Percentiles rank a stretch among this genome's conserved stretches.
Evolutionary conservation across 1,140 invertebrate species (phyloP).

Genomic region (Helicoverpa armigera): DNA sequence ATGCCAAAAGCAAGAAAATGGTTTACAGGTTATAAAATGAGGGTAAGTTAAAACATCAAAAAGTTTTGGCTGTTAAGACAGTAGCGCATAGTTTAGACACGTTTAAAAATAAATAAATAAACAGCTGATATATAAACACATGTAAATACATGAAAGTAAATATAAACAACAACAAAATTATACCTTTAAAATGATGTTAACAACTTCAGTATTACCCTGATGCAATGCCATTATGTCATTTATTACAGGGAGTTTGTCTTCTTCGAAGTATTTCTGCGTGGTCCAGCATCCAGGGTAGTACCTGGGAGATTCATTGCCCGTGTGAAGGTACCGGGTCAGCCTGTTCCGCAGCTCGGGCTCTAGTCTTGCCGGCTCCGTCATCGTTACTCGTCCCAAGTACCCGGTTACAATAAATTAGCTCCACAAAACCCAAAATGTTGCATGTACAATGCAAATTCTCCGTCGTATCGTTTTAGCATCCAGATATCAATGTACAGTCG

Average conservation of each 20-base stretch:
- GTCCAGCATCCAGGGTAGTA: constrained; percentile 88
- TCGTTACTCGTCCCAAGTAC: constrained; percentile 23
- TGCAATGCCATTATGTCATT: constrained; percentile 75
- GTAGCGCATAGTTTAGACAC: too few relatives aligned
- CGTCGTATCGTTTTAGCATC: constrained; percentile 42
- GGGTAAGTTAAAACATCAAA: too few relatives aligned
- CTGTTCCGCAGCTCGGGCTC: constrained; percentile 72
- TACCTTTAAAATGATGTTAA: constrained; percentile 86
- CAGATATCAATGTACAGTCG: constrained; percentile 39
- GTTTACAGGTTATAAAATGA: too few relatives aligned
- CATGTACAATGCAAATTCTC: constrained; percentile 38
- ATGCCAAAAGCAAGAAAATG: too few relatives aligned
- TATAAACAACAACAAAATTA: not conserved
- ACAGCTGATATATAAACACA: not conserved
- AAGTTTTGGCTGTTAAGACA: too few relatives aligned
- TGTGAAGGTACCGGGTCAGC: constrained; percentile 84
- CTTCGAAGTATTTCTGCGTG: constrained; percentile 85
- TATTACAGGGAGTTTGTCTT: constrained; percentile 80
- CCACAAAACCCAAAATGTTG: constrained; percentile 49
- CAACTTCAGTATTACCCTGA: constrained; percentile 77
- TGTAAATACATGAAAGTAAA: not conserved
- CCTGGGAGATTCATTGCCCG: constrained; percentile 86
- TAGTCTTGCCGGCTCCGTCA: constrained; percentile 57
- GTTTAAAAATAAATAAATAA: not conserved
- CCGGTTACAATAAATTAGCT: not conserved